phyloP scores from a whole-genome alignment of 1,140 invertebrate species.

The Helicorthomorpha holstii region DNA sequence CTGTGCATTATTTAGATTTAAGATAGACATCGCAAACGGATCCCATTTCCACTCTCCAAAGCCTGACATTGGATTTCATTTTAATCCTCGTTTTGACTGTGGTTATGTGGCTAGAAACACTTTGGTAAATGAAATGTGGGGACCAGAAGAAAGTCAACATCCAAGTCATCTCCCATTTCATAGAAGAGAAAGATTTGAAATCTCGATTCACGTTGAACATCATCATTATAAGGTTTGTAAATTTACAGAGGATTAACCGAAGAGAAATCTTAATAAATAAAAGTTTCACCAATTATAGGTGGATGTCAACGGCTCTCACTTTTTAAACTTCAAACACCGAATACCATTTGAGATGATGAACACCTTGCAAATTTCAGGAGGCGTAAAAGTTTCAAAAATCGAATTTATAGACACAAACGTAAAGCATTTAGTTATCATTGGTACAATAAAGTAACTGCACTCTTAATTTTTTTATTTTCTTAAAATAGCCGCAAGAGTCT shows the following conservation, averaged over 20 bases:
- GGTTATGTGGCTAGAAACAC: slow-evolving; percentile 1
- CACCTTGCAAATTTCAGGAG: slow-evolving; percentile 16
- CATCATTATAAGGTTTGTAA: slow-evolving; percentile 1
- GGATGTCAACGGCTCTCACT: slow-evolving; percentile 17
- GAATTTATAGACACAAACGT: slow-evolving; percentile 5
- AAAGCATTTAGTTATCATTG: not conserved
- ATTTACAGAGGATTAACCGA: too few species aligned
- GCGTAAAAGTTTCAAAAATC: slow-evolving; percentile 16
- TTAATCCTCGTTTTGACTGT: slow-evolving; percentile 2
- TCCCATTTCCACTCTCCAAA: slow-evolving; percentile 8
- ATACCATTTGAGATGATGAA: slow-evolving; percentile 12
- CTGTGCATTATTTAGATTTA: slow-evolving; percentile 14
- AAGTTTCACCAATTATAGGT: slow-evolving; percentile 13
- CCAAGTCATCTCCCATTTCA: not conserved
- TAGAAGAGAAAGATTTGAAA: not conserved
- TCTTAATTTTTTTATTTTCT: not conserved
- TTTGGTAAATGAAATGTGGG: not conserved
- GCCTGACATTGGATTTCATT: slow-evolving; percentile 3
- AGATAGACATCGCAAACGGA: slow-evolving; percentile 17
- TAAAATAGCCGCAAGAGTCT: not conserved
- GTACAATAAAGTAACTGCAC: not conserved
- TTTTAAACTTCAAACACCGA: slow-evolving; percentile 15
- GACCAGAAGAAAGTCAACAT: not conserved
- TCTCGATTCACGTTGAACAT: not conserved
- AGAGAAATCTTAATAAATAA: too few species aligned